phyloP scores from a whole-genome alignment of 2,888 invertebrate species.

The Cephonodes hylas region DNA sequence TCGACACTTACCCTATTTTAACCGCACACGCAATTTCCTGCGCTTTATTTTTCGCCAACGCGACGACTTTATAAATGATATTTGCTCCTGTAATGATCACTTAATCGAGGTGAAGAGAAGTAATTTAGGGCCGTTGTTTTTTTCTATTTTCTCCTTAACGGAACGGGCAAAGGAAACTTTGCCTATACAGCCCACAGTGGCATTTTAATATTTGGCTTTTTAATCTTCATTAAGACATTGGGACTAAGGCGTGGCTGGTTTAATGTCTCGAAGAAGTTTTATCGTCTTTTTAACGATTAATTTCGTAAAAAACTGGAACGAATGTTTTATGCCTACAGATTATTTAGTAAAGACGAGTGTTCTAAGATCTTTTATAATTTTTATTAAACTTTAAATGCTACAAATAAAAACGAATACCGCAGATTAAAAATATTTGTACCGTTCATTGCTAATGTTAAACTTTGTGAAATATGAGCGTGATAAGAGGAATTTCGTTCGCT shows the following conservation, averaged over 20 bases:
- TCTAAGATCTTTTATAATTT: too few species aligned
- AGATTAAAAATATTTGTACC: slow-evolving; percentile 4
- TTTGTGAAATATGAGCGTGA: slow-evolving; percentile 70
- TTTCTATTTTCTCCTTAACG: slow-evolving; percentile 24
- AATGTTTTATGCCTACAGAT: too few species aligned
- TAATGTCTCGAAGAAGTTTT: background rate
- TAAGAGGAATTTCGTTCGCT: slow-evolving; percentile 73
- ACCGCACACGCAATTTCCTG: slow-evolving; percentile 68
- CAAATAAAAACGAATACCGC: background rate
- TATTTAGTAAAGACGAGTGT: too few species aligned
- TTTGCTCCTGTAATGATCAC: slow-evolving; percentile 67
- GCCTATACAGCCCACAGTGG: background rate
- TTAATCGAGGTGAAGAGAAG: slow-evolving; percentile 69
- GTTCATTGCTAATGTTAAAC: slow-evolving; percentile 20
- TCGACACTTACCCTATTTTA: slow-evolving; percentile 50
- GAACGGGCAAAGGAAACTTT: slow-evolving; percentile 15
- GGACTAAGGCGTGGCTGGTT: background rate
- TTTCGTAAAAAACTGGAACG: too few species aligned
- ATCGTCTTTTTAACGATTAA: background rate
- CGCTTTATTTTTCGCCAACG: slow-evolving; percentile 52
- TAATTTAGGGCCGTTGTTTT: slow-evolving; percentile 48
- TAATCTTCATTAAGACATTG: slow-evolving; percentile 3
- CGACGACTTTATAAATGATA: slow-evolving; percentile 56
- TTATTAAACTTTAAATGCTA: too few species aligned
- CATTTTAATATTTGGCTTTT: slow-evolving; percentile 5